Base-by-base conservation (phyloP, 1,140 invertebrate genomes). In the Zaprionus africanus region DNA sequence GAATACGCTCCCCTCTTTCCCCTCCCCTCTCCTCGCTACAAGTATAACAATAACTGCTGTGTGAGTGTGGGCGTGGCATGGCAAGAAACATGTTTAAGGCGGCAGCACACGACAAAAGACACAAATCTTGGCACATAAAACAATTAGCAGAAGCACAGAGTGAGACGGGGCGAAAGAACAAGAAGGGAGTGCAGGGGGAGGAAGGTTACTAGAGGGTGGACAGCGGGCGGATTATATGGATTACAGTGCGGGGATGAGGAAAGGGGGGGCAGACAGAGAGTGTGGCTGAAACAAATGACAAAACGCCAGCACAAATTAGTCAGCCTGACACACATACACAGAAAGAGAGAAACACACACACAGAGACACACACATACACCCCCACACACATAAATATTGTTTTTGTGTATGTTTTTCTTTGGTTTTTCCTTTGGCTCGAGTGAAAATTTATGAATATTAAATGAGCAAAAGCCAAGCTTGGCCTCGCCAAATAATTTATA, bases 71-170 rank as follows among this genome's bases (percentile, higher is more conserved):
- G 82, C 82, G 82, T 86, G 81, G 66, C 65, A 68, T 0, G 34
- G 58, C 61, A 49, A 69, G 53, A 74, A 85, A 88, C 85, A 88
- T 81, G 84, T 84, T 84, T 74, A 84, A 71, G 84, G 84, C 81
- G 81, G 78, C 75, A 61, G 36, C 24, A 84, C 84, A 79, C 73
- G 78, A 77, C 76, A 87, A 81, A 58, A 79, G 85, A 90, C 85
- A 90, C 86, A 90, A 90, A 90, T 90, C 85, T 90, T 90, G 85
- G 85, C 85, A 88, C 84, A 88, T 90, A 88, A 87, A 87, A 87
- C 84, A 88, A 88, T 88, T 88, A 88, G 85, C 84, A 78, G 66
- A 53, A 61, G 51, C 49, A 26, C 5, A 56, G 51, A 41, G 5
- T 13, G 15, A 54, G 22, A 24, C 9, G 24, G 51, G 54, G 53